Evolutionary conservation across 1,140 invertebrate genomes (phyloP).

Genomic region (Drosophila burlai): DNA sequence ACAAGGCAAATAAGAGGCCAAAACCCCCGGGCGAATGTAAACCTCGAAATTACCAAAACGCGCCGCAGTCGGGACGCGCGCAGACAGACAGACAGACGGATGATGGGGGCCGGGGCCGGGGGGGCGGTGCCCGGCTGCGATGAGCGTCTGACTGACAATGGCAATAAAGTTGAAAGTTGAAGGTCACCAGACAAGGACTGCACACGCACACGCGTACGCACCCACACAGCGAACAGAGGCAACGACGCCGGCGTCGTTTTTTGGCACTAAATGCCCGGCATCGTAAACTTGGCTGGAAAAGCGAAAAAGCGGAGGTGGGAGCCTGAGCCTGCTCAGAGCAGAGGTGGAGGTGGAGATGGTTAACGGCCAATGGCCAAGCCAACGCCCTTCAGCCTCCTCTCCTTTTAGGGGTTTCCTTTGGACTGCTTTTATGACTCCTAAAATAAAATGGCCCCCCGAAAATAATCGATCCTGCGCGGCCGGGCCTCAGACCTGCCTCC

Average conservation of each 20-base stretch:
- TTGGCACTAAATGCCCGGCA: conserved; percentile 55
- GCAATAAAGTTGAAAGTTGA: conserved; percentile 84
- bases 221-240: conserved; percentile 11
- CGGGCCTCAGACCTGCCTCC: neutral
- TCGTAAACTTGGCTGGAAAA: conserved; percentile 19
- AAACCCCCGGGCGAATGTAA: conserved; percentile 49
- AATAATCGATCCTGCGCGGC: conserved; percentile 64
- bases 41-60: conserved; percentile 75
- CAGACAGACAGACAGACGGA: conserved; percentile 25
- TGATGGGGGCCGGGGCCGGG: neutral
- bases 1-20: conserved; percentile 56
- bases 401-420: conserved; percentile 25
- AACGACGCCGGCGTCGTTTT: conserved; percentile 65
- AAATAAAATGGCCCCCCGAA: conserved; percentile 63
- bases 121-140: neutral
- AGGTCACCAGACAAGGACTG: conserved; percentile 76
- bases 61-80: conserved; percentile 58
- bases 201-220: conserved; percentile 24
- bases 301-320: neutral
- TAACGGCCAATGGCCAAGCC: conserved; percentile 36
- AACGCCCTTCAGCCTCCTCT: conserved; percentile 61
- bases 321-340: conserved; percentile 29
- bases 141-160: conserved; percentile 71
- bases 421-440: conserved; percentile 48
- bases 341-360: conserved; percentile 49